phyloP scores from a whole-genome alignment of 2,113 vertebrate species.

The Mesitornis unicolor region DNA sequence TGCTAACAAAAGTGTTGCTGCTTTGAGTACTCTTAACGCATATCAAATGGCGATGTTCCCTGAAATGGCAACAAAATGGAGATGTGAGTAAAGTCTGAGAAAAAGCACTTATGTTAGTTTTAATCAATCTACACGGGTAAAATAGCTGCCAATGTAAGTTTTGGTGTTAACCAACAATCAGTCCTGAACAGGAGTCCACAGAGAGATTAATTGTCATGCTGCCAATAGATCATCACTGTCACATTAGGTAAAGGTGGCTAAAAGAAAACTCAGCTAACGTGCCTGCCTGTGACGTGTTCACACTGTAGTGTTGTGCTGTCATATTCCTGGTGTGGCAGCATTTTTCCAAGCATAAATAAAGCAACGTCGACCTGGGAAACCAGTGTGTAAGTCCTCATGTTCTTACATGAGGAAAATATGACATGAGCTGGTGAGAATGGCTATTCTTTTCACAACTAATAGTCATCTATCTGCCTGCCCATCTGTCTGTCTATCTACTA shows the following conservation, averaged over 20 bases:
- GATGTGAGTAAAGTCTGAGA: not conserved
- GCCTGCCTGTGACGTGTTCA: not conserved
- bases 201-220: not conserved
- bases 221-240: not conserved
- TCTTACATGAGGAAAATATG: not conserved
- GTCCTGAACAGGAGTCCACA: fast-evolving
- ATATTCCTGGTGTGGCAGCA: not conserved
- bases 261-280: not conserved
- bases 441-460: not conserved
- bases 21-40: not conserved
- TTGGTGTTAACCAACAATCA: not conserved
- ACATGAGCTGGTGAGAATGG: fast-evolving
- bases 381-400: not conserved
- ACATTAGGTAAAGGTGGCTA: not conserved
- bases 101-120: fast-evolving
- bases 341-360: not conserved
- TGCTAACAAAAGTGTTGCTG: not conserved
- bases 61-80: not conserved
- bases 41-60: not conserved
- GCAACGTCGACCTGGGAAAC: fast-evolving
- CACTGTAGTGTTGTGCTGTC: fast-evolving
- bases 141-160: not conserved
- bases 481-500: not conserved
- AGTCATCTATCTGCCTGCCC: not conserved
- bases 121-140: not conserved